Conservation (phyloP, 2,113 vertebrate genomes). For the Hymenochirus boettgeri region DNA sequence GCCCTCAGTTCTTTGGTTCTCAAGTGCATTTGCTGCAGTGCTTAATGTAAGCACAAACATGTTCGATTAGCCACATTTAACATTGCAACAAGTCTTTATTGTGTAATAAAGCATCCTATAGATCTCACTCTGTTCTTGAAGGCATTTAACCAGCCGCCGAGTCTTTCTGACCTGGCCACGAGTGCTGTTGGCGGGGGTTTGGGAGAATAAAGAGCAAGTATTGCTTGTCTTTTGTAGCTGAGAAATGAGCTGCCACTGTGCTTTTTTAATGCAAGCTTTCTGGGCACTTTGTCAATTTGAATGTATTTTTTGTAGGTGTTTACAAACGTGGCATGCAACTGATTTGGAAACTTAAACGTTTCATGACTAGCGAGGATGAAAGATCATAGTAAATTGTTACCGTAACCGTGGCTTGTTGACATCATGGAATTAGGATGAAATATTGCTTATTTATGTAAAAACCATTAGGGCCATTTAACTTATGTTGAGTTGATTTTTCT, state of each 20-base stretch:
- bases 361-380: too few species aligned
- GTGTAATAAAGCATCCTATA: slow-evolving; percentile 52
- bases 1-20: slow-evolving; percentile 25
- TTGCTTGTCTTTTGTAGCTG: background rate
- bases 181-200: background rate
- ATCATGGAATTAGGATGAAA: too few species aligned
- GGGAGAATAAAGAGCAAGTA: background rate
- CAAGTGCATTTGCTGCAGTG: slow-evolving; percentile 41
- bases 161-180: background rate
- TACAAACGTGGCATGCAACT: too few species aligned
- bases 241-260: background rate
- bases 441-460: too few species aligned
- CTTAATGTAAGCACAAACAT: slow-evolving; percentile 48
- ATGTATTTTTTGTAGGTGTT: too few species aligned
- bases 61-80: slow-evolving; percentile 55
- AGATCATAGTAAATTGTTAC: too few species aligned
- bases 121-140: slow-evolving; percentile 45
- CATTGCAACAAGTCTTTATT: slow-evolving; percentile 48
- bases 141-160: background rate
- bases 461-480: too few species aligned
- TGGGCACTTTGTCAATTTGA: too few species aligned
- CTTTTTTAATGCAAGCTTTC: background rate
- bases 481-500: too few species aligned
- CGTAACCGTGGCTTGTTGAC: too few species aligned
- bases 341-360: too few species aligned